phyloP scores from a whole-genome alignment of 2,888 invertebrate genomes.

The Drymonia ruficornis region DNA sequence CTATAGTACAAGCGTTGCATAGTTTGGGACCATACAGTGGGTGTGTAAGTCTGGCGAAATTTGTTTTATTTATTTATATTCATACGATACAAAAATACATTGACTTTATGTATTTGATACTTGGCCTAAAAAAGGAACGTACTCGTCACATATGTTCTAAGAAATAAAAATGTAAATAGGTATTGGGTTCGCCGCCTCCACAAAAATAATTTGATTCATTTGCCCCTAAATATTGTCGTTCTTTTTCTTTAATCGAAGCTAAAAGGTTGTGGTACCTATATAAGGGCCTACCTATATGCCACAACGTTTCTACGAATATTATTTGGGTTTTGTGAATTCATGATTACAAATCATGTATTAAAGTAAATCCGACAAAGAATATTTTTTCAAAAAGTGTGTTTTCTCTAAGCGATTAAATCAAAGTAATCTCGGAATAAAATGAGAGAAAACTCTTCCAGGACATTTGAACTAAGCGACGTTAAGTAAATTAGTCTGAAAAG shows the following conservation, averaged over 20 bases:
- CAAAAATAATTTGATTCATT: background rate
- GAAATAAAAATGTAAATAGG: background rate
- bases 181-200: background rate
- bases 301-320: no score
- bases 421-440: background rate
- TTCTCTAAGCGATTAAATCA: background rate
- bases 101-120: background rate
- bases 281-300: no score
- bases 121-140: background rate
- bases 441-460: slow-evolving; percentile 13
- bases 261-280: no score
- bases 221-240: background rate
- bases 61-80: no score
- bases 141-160: background rate
- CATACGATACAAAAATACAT: no score
- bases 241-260: no score
- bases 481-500: slow-evolving; percentile 21
- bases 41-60: no score
- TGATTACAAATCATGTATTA: background rate
- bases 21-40: no score
- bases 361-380: no score
- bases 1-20: no score
- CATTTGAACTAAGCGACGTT: slow-evolving; percentile 8
- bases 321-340: no score
- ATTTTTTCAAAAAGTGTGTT: background rate